Base-by-base conservation (phyloP, 2,797 vertebrate genomes). In the Cyclopterus lumpus region DNA sequence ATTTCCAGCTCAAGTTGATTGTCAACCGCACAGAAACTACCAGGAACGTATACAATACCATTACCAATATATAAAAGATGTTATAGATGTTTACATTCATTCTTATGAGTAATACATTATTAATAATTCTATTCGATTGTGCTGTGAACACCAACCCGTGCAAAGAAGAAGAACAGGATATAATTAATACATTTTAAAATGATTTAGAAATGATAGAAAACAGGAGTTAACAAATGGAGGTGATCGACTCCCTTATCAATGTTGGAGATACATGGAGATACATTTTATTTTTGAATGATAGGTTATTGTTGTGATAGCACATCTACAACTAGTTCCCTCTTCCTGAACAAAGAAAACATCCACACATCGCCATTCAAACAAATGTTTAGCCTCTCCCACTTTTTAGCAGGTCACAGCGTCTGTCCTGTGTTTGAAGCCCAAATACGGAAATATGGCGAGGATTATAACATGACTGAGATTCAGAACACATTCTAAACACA, bases 381-480 rank as follows among this genome's bases (percentile, higher is more conserved):
- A n/a, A n/a, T 0, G 5, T 6, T 74, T 28, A 76, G 51, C 62
- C 32, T 86, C 81, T 28, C 9, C 89, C 79, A 75, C 12, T 82
- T 89, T 86, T 86, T 84, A 86, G 49, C 88, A 79, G 90, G 90
- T 91, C 91, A 90, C 46, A 79, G 79, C 85, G 85, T 86, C 83
- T 80, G 81, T 84, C 63, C 81, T 58, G 59, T 63, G 0, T 85
- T 75, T 69, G 70, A 71, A 78, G 67, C 66, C 82, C 80, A 81
- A 85, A 89, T 84, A 86, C 76, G 73, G 80, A 84, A 83, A 88
- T 82, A 86, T 83, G 75, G 80, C 8, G 3, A 86, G 81, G 88
- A 91, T 91, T 87, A 91, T 67, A 81, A 77, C 71, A 77, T 77
- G 68, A 67, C 63, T 77, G 53, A 51, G 36, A 76, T 73, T 54